Percentiles rank a stretch among this genome's conserved stretches.
These are phyloP conservation scores for Goniozus legneri DNA, from an alignment of 1,140 invertebrate genomes.

Conservation along the genomic window DNA sequence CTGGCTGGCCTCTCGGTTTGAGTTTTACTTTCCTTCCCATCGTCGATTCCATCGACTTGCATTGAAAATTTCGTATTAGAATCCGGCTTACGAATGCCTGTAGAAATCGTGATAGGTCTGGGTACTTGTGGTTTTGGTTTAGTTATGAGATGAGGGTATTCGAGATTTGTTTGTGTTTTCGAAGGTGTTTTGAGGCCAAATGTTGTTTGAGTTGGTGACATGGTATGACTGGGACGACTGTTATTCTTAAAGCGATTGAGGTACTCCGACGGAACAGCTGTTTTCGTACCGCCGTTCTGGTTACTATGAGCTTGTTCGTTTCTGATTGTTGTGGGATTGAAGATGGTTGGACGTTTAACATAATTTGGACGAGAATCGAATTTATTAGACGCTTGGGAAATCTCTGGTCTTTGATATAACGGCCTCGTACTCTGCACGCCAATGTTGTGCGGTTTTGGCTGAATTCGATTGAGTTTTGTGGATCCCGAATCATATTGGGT, in stretches of 20 bases:
- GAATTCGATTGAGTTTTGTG: slow-evolving; percentile 30
- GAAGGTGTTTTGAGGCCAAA: no score
- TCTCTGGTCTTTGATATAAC: slow-evolving; percentile 22
- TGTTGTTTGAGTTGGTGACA: no score
- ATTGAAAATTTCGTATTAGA: slow-evolving; percentile 39
- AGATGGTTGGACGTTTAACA: no score
- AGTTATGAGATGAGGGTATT: slow-evolving; percentile 46
- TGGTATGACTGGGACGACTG: no score
- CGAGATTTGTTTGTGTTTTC: slow-evolving; percentile 43
- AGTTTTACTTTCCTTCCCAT: slow-evolving; percentile 38
- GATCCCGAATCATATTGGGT: slow-evolving; percentile 25
- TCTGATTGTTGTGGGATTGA: no score
- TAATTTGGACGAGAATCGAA: slow-evolving; percentile 10
- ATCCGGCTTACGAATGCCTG: slow-evolving; percentile 26
- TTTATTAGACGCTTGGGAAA: slow-evolving; percentile 16
- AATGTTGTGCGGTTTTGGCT: slow-evolving; percentile 19
- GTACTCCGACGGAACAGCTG: no score
- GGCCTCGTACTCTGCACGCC: slow-evolving; percentile 18
- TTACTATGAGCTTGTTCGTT: no score
- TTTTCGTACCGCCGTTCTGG: no score
- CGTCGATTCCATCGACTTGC: slow-evolving; percentile 36
- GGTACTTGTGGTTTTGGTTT: slow-evolving; percentile 43
- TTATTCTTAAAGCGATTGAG: slow-evolving; percentile 3
- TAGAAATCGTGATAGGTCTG: slow-evolving; percentile 39
- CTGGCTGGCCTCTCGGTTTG: slow-evolving; percentile 40